Evolutionary conservation across 2,113 vertebrate species (phyloP).

Genomic region (Toxotes jaculatrix): DNA sequence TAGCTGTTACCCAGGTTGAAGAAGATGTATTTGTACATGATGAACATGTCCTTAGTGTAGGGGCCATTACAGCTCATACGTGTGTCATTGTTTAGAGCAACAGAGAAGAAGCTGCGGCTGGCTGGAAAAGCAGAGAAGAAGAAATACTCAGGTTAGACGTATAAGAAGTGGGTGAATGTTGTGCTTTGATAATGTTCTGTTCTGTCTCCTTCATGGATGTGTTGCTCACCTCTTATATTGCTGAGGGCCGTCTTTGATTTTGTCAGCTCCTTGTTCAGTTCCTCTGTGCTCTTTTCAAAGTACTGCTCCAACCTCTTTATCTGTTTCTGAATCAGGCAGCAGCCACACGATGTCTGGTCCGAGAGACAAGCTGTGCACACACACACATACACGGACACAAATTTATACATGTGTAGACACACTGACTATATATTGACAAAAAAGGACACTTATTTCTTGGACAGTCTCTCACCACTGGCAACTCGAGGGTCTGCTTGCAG

Average conservation of each 20-base stretch:
- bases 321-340: conserved; percentile 81
- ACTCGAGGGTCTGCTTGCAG: fast-evolving
- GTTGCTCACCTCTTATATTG: conserved; percentile 70
- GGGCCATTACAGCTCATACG: conserved; percentile 36
- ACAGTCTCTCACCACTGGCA: conserved; percentile 12
- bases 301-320: conserved; percentile 55
- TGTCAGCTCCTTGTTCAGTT: conserved; percentile 44
- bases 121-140: conserved; percentile 57
- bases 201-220: neutral
- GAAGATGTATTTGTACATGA: conserved; percentile 71
- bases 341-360: conserved; percentile 72
- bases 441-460: neutral
- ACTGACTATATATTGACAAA: neutral
- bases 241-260: conserved; percentile 45
- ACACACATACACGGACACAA: neutral
- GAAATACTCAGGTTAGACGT: neutral
- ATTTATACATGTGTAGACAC: neutral
- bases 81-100: conserved; percentile 60
- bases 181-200: neutral
- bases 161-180: neutral
- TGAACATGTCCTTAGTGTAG: neutral
- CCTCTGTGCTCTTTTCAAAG: conserved; percentile 54
- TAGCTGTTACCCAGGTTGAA: conserved; percentile 78
- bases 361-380: conserved; percentile 59
- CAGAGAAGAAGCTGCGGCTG: conserved; percentile 82